Evolutionary conservation across 2,888 invertebrate genomes (phyloP).

Genomic region (Temnothorax ravouxi): DNA sequence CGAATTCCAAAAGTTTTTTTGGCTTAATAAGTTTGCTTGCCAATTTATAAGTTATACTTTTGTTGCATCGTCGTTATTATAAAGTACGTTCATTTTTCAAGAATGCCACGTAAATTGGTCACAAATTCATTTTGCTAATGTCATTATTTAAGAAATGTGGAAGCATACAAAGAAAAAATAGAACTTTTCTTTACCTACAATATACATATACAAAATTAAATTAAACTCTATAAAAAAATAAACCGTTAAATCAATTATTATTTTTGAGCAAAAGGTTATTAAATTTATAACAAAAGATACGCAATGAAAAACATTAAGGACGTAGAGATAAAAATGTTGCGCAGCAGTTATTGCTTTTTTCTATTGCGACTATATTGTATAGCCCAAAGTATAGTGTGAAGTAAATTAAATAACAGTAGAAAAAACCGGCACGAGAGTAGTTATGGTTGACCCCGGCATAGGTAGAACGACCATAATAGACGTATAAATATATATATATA

Average conservation of each 20-base stretch:
- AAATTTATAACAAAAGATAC: background rate
- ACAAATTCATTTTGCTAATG: background rate
- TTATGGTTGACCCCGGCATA: background rate
- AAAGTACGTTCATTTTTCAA: background rate
- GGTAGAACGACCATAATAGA: conserved; percentile 24
- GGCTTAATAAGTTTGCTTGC: background rate
- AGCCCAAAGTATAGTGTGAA: background rate
- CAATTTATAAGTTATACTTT: background rate
- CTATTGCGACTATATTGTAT: background rate
- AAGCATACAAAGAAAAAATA: background rate
- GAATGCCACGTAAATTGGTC: background rate
- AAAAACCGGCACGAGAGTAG: background rate
- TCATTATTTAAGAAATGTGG: background rate
- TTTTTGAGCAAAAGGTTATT: background rate
- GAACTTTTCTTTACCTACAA: background rate
- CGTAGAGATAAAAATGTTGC: background rate
- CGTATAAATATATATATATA: background rate
- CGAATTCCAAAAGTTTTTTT: background rate
- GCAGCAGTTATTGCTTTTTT: background rate
- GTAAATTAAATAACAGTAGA: conserved; percentile 28
- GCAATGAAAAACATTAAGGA: background rate
- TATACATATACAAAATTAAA: background rate
- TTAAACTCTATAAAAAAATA: background rate
- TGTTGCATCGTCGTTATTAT: background rate
- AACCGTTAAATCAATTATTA: background rate